phyloP scores from a whole-genome alignment of 2,888 invertebrate genomes.

The Nudaria mundana region DNA sequence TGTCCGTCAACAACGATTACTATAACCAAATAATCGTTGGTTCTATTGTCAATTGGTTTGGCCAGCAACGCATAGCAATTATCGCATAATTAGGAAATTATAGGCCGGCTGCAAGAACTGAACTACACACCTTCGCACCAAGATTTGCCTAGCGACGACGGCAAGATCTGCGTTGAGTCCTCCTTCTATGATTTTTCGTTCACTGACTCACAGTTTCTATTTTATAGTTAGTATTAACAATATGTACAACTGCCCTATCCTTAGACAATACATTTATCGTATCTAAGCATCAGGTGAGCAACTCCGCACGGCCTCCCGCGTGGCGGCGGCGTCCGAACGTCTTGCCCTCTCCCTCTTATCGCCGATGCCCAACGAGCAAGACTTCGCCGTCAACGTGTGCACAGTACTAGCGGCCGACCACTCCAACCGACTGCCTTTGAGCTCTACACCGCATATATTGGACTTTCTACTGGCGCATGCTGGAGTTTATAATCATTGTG shows the following conservation, averaged over 20 bases:
- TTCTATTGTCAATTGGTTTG: no score
- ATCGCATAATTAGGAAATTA: no score
- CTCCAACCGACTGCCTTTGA: conserved; percentile 91
- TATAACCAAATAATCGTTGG: no score
- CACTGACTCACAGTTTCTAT: no score
- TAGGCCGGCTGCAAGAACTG: no score
- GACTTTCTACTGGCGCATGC: conserved; percentile 96
- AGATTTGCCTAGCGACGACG: no score
- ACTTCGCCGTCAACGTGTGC: conserved; percentile 98
- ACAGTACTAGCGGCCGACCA: conserved; percentile 97
- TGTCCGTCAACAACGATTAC: no score
- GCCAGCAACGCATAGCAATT: no score
- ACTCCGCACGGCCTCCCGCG: conserved; percentile 47
- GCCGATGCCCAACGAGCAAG: conserved; percentile 99
- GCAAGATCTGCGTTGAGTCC: no score
- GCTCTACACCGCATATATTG: conserved; percentile 92
- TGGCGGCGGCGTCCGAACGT: conserved; percentile 84
- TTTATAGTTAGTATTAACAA: no score
- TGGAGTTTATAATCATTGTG: conserved; percentile 94
- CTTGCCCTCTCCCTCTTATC: conserved; percentile 94
- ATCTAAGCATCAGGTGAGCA: conserved; percentile 66
- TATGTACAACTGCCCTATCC: conserved; percentile 7
- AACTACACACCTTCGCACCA: no score
- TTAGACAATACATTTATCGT: conserved; percentile 31
- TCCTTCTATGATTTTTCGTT: no score